Percentiles rank a stretch among this genome's conserved stretches.
Conservation (phyloP, 2,113 vertebrate species). For the Pachycephala philippinensis region DNA sequence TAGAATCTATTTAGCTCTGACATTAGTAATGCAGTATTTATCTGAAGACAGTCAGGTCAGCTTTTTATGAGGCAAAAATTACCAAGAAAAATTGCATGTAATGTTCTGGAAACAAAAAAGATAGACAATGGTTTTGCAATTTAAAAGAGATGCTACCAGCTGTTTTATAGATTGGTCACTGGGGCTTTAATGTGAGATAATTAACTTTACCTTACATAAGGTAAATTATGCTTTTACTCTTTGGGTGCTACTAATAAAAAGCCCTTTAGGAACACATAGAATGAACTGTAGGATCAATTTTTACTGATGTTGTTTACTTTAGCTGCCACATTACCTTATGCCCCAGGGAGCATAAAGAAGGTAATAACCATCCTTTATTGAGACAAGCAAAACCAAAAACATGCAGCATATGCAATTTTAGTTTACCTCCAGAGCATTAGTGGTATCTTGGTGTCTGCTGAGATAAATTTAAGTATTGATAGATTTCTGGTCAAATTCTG, state of each 20-base stretch:
- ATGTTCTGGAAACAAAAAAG: slow-evolving; percentile 2
- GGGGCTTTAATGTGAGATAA: slow-evolving; percentile 21
- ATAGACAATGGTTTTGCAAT: background rate
- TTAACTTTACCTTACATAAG: slow-evolving; percentile 46
- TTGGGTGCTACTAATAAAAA: background rate
- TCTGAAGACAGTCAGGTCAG: background rate
- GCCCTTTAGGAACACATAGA: background rate
- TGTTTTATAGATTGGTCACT: slow-evolving; percentile 16
- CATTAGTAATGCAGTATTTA: background rate
- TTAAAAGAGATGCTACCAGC: background rate
- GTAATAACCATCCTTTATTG: background rate
- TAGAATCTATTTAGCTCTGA: background rate
- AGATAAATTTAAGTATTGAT: background rate
- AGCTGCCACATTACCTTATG: background rate
- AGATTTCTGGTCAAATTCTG: background rate
- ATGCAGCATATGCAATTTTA: background rate
- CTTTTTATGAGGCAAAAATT: slow-evolving; percentile 26
- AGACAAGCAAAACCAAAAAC: background rate
- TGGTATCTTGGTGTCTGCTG: background rate
- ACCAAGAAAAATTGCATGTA: background rate
- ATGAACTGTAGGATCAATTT: slow-evolving; percentile 18
- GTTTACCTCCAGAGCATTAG: background rate
- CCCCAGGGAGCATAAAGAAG: background rate
- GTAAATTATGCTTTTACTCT: slow-evolving; percentile 21
- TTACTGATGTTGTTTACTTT: slow-evolving; percentile 6